A percentile compares a stretch with the other conserved stretches of the same genome.
These are phyloP conservation scores for Anguilla marmorata DNA, from an alignment of 2,797 vertebrate species.

Conservation along the genomic window DNA sequence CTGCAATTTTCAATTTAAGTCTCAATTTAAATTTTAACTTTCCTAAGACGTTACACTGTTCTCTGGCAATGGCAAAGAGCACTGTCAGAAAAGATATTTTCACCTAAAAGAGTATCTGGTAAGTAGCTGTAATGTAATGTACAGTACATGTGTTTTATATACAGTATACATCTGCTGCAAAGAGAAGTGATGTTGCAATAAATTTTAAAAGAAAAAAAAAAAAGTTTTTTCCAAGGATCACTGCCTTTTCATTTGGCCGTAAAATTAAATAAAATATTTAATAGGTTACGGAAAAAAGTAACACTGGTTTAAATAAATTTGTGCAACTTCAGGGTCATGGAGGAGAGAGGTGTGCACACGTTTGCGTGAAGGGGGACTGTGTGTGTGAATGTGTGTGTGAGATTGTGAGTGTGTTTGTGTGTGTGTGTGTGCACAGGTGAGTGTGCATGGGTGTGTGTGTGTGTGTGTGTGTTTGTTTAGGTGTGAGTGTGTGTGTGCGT, in stretches of 20 bases:
- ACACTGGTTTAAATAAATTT: neutral
- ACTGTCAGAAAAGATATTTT: neutral
- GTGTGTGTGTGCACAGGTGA: conserved; percentile 6
- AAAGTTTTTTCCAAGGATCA: neutral
- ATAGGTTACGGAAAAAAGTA: neutral
- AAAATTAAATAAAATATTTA: neutral
- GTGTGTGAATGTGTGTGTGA: neutral
- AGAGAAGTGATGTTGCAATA: neutral
- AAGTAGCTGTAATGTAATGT: neutral
- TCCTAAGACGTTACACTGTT: neutral
- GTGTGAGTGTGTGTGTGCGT: neutral
- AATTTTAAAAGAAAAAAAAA: neutral
- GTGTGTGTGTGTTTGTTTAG: conserved; percentile 14
- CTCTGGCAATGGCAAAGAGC: neutral
- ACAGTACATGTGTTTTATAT: neutral
- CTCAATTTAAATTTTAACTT: neutral
- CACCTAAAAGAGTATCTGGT: neutral
- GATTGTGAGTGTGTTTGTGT: neutral
- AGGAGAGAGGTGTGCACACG: neutral
- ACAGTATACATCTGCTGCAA: neutral
- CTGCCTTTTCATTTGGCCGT: neutral
- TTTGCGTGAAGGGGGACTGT: neutral
- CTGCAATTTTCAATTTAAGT: neutral
- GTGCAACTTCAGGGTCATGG: neutral
- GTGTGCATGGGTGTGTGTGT: conserved; percentile 16